Conservation (phyloP, 1,140 invertebrate species). For the Zaprionus africanus region DNA sequence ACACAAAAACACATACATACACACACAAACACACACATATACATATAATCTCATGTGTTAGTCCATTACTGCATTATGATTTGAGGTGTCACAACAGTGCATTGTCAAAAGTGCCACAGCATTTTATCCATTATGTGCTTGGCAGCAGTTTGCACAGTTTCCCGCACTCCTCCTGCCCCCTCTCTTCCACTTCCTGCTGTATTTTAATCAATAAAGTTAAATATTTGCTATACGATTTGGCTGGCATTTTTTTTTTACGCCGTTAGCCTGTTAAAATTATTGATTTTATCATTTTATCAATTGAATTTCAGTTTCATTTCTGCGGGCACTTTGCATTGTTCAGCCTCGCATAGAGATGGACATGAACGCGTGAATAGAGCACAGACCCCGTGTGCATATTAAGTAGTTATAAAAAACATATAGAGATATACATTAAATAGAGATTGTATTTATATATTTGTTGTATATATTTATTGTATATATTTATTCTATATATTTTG, state of each 20-base stretch:
- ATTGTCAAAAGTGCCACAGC: conserved; percentile 63
- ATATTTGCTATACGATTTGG: conserved; percentile 35
- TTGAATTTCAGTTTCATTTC: conserved; percentile 41
- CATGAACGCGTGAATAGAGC: conserved; percentile 9
- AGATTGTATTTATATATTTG: too few species aligned
- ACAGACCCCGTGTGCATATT: background rate
- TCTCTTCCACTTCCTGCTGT: background rate
- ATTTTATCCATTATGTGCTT: conserved; percentile 69
- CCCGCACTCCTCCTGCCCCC: background rate
- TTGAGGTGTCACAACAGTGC: conserved; percentile 74
- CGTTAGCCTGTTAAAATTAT: conserved; percentile 33
- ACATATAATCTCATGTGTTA: background rate
- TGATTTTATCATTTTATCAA: conserved; percentile 25
- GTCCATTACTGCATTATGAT: conserved; percentile 72
- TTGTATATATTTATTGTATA: too few species aligned
- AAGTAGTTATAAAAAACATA: background rate
- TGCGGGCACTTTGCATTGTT: background rate
- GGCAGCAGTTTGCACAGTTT: conserved; percentile 35
- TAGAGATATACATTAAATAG: background rate
- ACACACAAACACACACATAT: conserved; percentile 19
- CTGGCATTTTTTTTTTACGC: conserved; percentile 7
- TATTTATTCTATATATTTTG: too few species aligned
- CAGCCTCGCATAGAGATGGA: background rate
- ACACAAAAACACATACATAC: conserved; percentile 3
- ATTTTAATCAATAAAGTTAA: conserved; percentile 50